Evolutionary conservation across 2,797 vertebrate genomes (phyloP), one percentile per base, ranked within the genome.

Genomic region (Melanogrammus aeglefinus): DNA sequence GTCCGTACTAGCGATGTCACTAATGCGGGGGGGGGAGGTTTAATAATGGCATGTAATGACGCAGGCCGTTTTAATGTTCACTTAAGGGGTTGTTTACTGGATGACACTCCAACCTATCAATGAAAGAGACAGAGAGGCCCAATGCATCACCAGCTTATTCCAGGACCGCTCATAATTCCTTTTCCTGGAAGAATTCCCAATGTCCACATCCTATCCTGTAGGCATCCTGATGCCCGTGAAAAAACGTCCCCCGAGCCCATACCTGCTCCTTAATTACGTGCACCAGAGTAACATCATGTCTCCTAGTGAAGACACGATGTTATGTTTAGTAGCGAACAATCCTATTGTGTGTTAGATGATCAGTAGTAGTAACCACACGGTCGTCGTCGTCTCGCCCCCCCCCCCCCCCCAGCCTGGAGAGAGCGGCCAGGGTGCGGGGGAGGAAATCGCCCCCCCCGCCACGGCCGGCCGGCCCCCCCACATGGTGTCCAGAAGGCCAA

Each of bases 401-500:
- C 1, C 38, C 16, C 27, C 1, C 77, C 27, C 78, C 87, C 86
- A 98, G 96, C 93, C 93, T 0, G 96, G 94, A 80, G 96, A 96
- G 88, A 84, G 73, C 31, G 93, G 94, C 57, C 86, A 79, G 66
- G 91, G 87, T 9, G 85, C 66, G 16, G 73, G 80, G 24, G 79
- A 74, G 57, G 90, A 69, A 24, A 24, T 8, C 87, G 6, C 81
- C 82, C 27, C 44, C 78, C 31, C 79, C 1, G 36, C 35, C 0
- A 16, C 81, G 0, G 75, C 86, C 57, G 31, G 78, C 29, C 79
- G 71, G 0, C 66, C 87, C n/a, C 89, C 94, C 76, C 92, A 94
- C 36, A 95, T 96, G 96, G 95, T 96, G 79, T 95, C 94, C 8
- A 95, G 93, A 57, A 94, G 93, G 83, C 91, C 96, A 31, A 91